Evolutionary conservation across 2,797 vertebrate species (phyloP).

Genomic region (Paguma larvata): DNA sequence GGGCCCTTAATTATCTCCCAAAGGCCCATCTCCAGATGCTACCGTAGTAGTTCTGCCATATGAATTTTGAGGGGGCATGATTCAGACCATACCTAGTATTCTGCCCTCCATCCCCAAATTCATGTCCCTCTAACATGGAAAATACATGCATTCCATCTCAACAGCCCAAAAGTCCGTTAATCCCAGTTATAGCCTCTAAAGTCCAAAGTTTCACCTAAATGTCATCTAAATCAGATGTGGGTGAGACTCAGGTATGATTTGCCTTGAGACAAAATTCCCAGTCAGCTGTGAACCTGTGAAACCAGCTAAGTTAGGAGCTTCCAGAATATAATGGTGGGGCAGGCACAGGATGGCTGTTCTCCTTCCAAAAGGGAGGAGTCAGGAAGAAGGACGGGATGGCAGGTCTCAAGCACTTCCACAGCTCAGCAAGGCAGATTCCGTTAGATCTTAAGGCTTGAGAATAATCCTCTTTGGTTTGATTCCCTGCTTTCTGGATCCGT

Average conservation of each 20-base stretch:
- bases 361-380: neutral
- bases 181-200: neutral
- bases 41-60: neutral
- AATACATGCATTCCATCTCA: neutral
- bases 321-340: neutral
- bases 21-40: neutral
- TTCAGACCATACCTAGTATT: neutral
- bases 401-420: neutral
- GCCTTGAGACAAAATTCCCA: neutral
- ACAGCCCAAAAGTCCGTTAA: neutral
- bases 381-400: neutral
- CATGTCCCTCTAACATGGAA: neutral
- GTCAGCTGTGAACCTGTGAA: neutral
- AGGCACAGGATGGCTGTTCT: neutral
- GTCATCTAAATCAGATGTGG: neutral
- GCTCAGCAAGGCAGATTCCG: neutral
- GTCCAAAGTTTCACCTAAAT: neutral
- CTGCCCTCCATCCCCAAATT: neutral
- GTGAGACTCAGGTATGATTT: neutral
- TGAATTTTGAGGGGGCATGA: neutral
- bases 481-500: neutral
- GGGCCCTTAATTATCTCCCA: neutral
- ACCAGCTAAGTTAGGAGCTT: neutral
- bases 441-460: neutral
- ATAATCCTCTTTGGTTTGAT: neutral